Evolutionary conservation across 2,113 vertebrate species (phyloP), one percentile per base, ranked within the genome.

Genomic region (Monarcha castaneiventris): DNA sequence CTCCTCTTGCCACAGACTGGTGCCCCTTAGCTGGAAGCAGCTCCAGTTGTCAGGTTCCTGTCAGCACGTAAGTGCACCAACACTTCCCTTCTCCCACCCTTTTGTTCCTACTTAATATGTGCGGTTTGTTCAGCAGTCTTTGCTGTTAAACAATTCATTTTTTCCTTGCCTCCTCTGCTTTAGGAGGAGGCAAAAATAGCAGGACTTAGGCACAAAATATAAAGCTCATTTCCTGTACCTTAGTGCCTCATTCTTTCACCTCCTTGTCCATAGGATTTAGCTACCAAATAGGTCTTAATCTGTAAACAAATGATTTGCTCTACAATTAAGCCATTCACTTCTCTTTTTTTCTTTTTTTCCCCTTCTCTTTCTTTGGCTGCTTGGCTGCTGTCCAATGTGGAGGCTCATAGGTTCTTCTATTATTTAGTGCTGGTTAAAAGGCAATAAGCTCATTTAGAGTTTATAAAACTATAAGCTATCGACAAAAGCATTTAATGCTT

Each of bases 301-400:
- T 98, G 97, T 97, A 98, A 98, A 98, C 97, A 98, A 98, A 97
- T 97, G 87, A 97, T 97, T 97, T 97, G 96, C 95, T 97, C 96
- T 97, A 98, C 97, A 98, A 98, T 98, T 97, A 97, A 97, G 97
- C 93, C 89, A 98, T 98, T 98, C 97, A 97, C 87, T 75, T 32
- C 5, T 46, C 16, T 52, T 72, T 19, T 52, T 67, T 44, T 44
- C 19, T 46, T 22, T 22, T 9, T 15, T 4, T 0, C 1, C 2
- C 9, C 13, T 9, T 4, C 10, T 7, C 84, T 90, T 87, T 79
- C 86, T 94, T 87, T 54, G 90, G 89, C 92, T 93, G 49, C 49
- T 97, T 98, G 98, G 98, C 97, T 41, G 94, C 91, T 96, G 79
- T 97, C 97, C 98, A 98, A 71, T 29, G 88, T 46, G 81, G 66